phyloP scores from a whole-genome alignment of 2,113 vertebrate genomes.

The Ictalurus punctatus region DNA sequence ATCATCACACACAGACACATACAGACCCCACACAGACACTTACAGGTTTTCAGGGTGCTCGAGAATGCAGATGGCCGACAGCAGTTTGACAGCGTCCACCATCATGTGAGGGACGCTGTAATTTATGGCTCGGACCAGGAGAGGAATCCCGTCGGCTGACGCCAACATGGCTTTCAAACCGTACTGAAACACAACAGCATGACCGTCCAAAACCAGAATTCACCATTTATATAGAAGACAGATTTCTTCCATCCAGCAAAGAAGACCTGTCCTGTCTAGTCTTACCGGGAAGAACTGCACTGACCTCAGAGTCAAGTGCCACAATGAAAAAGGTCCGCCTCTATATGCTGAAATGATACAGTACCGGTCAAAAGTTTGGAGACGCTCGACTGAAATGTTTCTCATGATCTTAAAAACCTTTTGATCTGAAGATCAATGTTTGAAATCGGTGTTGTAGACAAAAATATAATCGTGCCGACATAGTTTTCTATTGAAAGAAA shows the following conservation, averaged over 20 bases:
- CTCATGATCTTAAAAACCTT: no score
- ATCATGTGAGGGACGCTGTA: constrained; percentile 84
- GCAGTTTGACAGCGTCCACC: constrained; percentile 84
- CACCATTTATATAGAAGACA: not conserved
- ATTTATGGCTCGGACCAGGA: constrained; percentile 84
- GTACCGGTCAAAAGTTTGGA: no score
- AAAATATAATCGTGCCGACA: no score
- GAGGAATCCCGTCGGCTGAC: constrained; percentile 80
- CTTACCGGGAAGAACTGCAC: not conserved
- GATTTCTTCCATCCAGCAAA: not conserved
- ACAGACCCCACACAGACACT: constrained; percentile 51
- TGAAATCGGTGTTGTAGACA: no score
- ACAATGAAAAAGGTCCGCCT: not conserved
- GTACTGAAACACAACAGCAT: constrained; percentile 67
- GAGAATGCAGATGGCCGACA: constrained; percentile 88
- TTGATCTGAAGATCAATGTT: no score
- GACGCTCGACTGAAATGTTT: no score
- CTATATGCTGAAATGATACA: not conserved
- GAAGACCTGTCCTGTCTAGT: not conserved
- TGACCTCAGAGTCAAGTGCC: not conserved
- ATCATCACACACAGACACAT: not conserved
- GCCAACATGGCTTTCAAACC: constrained; percentile 87
- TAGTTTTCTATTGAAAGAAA: no score
- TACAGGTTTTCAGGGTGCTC: constrained; percentile 84
- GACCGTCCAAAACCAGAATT: not conserved